phyloP scores from a whole-genome alignment of 2,888 invertebrate species.

The Hypomecis atomaria region DNA sequence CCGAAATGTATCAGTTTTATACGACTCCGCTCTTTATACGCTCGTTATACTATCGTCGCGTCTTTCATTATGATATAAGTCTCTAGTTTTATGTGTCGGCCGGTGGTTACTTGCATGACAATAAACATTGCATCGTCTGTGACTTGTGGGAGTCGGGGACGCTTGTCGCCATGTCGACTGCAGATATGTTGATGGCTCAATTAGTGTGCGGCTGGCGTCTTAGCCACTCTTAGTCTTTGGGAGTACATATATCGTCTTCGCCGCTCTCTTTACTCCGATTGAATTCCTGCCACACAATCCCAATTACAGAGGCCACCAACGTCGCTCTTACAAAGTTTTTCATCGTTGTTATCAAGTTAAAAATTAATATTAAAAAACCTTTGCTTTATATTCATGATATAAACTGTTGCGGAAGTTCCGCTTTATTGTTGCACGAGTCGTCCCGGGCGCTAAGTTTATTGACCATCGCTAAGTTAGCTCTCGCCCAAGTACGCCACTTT shows the following conservation, averaged over 20 bases:
- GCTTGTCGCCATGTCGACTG: slow-evolving; percentile 48
- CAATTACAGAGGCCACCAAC: slow-evolving; percentile 32
- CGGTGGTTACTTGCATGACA: slow-evolving; percentile 39
- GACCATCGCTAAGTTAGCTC: slow-evolving; percentile 73
- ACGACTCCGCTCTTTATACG: slow-evolving; percentile 37
- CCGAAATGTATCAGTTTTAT: slow-evolving; percentile 49
- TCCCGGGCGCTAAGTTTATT: slow-evolving; percentile 71
- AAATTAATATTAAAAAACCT: slow-evolving; percentile 58
- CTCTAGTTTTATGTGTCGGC: slow-evolving; percentile 12
- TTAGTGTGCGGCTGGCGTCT: slow-evolving; percentile 58
- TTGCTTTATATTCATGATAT: slow-evolving; percentile 59
- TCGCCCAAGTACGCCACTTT: slow-evolving; percentile 70
- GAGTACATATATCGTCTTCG: slow-evolving; percentile 58
- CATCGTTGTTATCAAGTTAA: slow-evolving; percentile 41
- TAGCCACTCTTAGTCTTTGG: slow-evolving; percentile 46
- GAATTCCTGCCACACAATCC: slow-evolving; percentile 69
- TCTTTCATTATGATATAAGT: slow-evolving; percentile 28
- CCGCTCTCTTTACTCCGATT: slow-evolving; percentile 54
- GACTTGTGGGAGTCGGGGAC: slow-evolving; percentile 47
- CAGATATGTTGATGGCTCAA: slow-evolving; percentile 65
- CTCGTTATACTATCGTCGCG: slow-evolving; percentile 39
- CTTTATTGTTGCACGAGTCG: slow-evolving; percentile 66
- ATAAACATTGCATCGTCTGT: slow-evolving; percentile 45
- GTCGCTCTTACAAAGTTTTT: slow-evolving; percentile 33
- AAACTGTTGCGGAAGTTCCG: slow-evolving; percentile 63